Evolutionary conservation across 2,888 invertebrate genomes (phyloP).

Genomic region (Nectonema munidae): DNA sequence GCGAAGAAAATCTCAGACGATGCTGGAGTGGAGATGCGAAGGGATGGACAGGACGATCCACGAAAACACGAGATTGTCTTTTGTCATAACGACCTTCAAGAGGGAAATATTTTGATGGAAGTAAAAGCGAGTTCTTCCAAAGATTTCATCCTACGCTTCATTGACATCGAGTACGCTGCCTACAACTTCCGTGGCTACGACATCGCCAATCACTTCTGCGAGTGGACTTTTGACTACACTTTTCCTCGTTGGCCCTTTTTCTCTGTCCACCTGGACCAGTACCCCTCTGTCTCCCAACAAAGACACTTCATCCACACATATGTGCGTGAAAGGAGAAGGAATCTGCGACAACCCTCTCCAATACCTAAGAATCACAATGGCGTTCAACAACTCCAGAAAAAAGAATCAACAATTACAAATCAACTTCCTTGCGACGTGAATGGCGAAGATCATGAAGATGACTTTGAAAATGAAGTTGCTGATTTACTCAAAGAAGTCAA

Average conservation of each 20-base stretch:
- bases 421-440: neutral
- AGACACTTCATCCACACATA: slow-evolving; percentile 10
- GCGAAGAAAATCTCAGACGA: too few relatives aligned
- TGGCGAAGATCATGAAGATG: neutral
- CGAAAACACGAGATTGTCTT: too few relatives aligned
- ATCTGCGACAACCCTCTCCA: too few relatives aligned
- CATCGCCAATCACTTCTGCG: slow-evolving; percentile 66
- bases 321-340: slow-evolving; percentile 1
- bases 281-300: slow-evolving; percentile 46
- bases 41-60: too few relatives aligned
- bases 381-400: too few relatives aligned
- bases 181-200: slow-evolving; percentile 66
- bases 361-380: too few relatives aligned
- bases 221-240: slow-evolving; percentile 57
- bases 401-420: too few relatives aligned
- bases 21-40: too few relatives aligned
- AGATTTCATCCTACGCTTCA: slow-evolving; percentile 32
- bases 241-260: slow-evolving; percentile 42
- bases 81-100: slow-evolving; percentile 25
- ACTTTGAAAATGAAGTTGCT: slow-evolving; percentile 18
- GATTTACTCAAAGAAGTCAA: slow-evolving; percentile 39
- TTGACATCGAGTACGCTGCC: slow-evolving; percentile 75
- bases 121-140: slow-evolving; percentile 24
- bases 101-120: slow-evolving; percentile 27
- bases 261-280: slow-evolving; percentile 33